Evolutionary conservation across 2,888 invertebrate species (phyloP).

Genomic region (Mayetiola destructor): DNA sequence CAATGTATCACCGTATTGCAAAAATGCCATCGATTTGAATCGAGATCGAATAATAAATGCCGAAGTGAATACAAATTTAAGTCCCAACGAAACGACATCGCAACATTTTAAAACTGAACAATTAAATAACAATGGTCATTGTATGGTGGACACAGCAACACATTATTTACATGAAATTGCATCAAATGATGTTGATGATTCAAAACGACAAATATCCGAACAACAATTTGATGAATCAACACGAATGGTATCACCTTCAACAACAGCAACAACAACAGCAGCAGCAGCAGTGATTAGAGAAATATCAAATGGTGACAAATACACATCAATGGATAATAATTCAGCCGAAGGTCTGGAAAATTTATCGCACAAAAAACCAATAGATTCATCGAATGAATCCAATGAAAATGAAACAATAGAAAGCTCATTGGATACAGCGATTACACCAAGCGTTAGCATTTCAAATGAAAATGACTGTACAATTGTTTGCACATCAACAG

Average conservation of each 20-base stretch:
- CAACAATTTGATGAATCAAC: no score
- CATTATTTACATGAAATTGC: background rate
- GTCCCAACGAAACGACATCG: background rate
- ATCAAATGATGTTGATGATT: conserved; percentile 8
- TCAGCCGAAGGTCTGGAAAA: background rate
- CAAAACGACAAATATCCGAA: no score
- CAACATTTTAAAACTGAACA: background rate
- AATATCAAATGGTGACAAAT: background rate
- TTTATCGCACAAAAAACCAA: conserved; percentile 4
- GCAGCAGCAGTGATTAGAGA: background rate
- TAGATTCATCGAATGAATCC: background rate
- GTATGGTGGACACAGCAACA: conserved; percentile 23
- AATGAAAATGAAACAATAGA: conserved; percentile 1
- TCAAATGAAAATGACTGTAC: no score
- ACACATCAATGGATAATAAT: no score
- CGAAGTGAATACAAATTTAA: background rate
- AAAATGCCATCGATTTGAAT: background rate
- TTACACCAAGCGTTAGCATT: no score
- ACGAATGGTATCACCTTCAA: no score
- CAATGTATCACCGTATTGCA: conserved; percentile 17
- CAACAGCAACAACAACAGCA: background rate
- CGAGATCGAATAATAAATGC: background rate
- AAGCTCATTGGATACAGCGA: no score
- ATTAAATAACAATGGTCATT: conserved; percentile 11
- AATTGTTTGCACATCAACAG: background rate